Evolutionary conservation across 1,140 invertebrate species (phyloP).

Genomic region (Rhynchophorus ferrugineus): DNA sequence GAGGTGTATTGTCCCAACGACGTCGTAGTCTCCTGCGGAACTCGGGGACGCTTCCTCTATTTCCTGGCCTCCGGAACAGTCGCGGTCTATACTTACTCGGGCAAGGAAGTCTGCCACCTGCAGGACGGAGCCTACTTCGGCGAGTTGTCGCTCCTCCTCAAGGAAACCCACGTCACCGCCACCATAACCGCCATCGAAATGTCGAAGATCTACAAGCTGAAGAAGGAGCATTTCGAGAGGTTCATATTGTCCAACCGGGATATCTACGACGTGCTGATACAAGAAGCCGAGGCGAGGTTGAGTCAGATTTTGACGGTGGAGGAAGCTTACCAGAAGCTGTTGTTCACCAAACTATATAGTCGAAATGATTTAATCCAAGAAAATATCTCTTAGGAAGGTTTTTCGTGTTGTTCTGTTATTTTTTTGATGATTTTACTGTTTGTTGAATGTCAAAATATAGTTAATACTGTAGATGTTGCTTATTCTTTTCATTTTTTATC

Average conservation of each 20-base stretch:
- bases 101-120: conserved; percentile 41
- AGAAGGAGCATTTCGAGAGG: conserved; percentile 41
- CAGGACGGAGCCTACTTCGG: conserved; percentile 35
- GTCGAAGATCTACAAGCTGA: conserved; percentile 46
- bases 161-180: conserved; percentile 44
- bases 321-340: conserved; percentile 26
- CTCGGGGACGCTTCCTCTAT: conserved; percentile 50
- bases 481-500: no score
- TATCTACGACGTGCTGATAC: conserved; percentile 24
- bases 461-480: no score
- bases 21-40: conserved; percentile 46
- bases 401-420: no score
- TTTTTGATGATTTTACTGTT: no score
- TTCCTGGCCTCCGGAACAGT: conserved; percentile 50
- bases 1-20: conserved; percentile 31
- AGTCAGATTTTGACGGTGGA: conserved; percentile 28
- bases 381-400: no score
- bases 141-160: conserved; percentile 42
- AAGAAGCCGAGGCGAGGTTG: conserved; percentile 24
- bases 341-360: conserved; percentile 19
- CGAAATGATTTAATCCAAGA: no score
- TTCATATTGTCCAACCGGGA: conserved; percentile 18
- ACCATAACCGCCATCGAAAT: conserved; percentile 51
- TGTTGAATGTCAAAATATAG: no score
- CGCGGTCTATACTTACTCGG: conserved; percentile 47